These are phyloP conservation scores for Tenebrio molitor DNA, from an alignment of 1,140 invertebrate species.

Conservation along the genomic window DNA sequence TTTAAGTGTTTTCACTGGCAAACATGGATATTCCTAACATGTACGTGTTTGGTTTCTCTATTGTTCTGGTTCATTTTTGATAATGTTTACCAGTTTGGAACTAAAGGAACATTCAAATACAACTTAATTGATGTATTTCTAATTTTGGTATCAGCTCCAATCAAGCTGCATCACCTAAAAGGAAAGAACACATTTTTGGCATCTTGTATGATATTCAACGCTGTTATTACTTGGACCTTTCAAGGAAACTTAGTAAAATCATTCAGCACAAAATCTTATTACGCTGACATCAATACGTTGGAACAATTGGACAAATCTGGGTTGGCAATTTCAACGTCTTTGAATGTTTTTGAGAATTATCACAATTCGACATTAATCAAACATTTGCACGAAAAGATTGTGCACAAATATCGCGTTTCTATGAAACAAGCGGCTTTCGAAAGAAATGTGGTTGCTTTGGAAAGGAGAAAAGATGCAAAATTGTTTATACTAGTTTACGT, in stretches of 20 bases:
- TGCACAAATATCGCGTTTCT: conserved; percentile 11
- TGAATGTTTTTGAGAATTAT: conserved; percentile 41
- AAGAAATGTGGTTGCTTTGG: conserved; percentile 41
- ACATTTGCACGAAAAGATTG: conserved; percentile 32
- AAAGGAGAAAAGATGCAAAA: conserved; percentile 45
- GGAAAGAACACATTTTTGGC: not conserved
- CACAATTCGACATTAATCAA: conserved; percentile 37
- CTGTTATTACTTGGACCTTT: not conserved
- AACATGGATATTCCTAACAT: conserved; percentile 14
- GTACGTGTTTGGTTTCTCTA: not conserved
- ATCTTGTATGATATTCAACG: conserved; percentile 8
- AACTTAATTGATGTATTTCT: not conserved
- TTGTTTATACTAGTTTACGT: conserved; percentile 23
- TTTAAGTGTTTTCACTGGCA: conserved; percentile 9
- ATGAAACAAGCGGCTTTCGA: conserved; percentile 39
- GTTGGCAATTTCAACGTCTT: conserved; percentile 35
- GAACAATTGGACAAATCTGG: conserved; percentile 44
- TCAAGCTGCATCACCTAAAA: conserved; percentile 1
- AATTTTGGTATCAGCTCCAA: not conserved
- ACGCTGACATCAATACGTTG: conserved; percentile 50
- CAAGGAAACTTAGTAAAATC: conserved; percentile 37
- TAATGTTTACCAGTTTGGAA: not conserved
- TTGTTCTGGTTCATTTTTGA: not conserved
- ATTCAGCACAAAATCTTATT: conserved; percentile 37
- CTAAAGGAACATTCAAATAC: not conserved